Evolutionary conservation across 2,113 vertebrate species (phyloP).

Genomic region (Xiphophorus couchianus): DNA sequence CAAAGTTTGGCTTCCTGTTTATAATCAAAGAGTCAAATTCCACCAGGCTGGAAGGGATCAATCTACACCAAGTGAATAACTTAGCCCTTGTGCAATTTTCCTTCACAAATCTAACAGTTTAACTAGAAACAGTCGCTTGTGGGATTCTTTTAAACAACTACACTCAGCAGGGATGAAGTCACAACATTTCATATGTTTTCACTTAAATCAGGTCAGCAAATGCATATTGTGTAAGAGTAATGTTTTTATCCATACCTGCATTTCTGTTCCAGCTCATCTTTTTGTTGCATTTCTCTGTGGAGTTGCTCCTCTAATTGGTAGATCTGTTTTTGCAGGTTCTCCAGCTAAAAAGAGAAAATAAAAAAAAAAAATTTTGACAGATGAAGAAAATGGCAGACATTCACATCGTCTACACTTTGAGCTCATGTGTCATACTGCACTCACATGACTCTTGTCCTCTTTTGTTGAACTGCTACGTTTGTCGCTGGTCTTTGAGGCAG

Average conservation of each 20-base stretch:
- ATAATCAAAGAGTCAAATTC: neutral
- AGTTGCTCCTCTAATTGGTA: constrained; percentile 96
- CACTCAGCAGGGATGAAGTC: neutral
- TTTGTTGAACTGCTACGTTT: constrained; percentile 86
- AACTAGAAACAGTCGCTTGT: neutral
- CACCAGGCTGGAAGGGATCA: neutral
- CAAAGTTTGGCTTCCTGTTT: constrained; percentile 1
- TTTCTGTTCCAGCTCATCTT: constrained; percentile 98
- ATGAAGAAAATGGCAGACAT: neutral
- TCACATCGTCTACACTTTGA: neutral
- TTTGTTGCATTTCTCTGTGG: constrained; percentile 95
- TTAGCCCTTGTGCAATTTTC: neutral
- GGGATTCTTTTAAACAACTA: neutral
- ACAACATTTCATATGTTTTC: neutral
- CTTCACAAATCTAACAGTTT: neutral
- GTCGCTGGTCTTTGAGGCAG: constrained; percentile 85
- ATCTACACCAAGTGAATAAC: neutral
- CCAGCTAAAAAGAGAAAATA: constrained; percentile 80
- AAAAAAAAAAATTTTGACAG: constrained; percentile 33
- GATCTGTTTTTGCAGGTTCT: constrained; percentile 95
- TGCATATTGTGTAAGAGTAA: neutral
- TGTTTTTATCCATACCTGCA: constrained; percentile 85
- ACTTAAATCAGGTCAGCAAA: neutral
- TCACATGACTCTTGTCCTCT: constrained; percentile 93
- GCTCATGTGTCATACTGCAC: constrained; percentile 47